Evolutionary conservation across 2,797 vertebrate species (phyloP).

Genomic region (Xiphophorus birchmanni): DNA sequence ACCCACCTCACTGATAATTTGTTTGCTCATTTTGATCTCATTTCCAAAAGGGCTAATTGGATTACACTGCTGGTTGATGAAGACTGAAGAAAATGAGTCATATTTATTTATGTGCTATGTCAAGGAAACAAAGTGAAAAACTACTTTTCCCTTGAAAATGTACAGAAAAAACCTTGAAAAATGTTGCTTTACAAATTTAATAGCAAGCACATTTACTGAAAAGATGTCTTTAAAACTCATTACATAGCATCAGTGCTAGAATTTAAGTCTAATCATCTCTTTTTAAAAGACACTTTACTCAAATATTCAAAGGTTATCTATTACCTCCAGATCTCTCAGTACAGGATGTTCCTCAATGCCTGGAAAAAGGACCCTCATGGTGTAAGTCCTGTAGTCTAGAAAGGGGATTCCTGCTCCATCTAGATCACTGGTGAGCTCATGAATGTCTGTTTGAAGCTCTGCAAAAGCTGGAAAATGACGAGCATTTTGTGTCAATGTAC

Average conservation of each 20-base stretch:
- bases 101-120: constrained; percentile 4
- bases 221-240: background rate
- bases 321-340: constrained; percentile 96
- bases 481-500: background rate
- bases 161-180: background rate
- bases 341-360: constrained; percentile 99
- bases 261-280: background rate
- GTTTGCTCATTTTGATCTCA: constrained; percentile 48
- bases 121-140: constrained; percentile 9
- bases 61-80: constrained; percentile 51
- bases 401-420: constrained; percentile 97
- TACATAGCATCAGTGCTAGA: background rate
- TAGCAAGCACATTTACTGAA: background rate
- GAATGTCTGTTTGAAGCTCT: constrained; percentile 97
- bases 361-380: constrained; percentile 97
- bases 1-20: constrained; percentile 67
- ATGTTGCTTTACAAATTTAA: background rate
- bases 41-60: constrained; percentile 69
- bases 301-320: background rate
- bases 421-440: constrained; percentile 96
- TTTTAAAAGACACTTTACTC: background rate
- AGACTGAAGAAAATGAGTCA: constrained; percentile 35
- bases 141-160: background rate
- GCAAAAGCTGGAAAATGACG: constrained; percentile 87
- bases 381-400: constrained; percentile 95